A percentile compares a stretch with the other conserved stretches of the same genome.
These are phyloP conservation scores for Spheniscus mendiculus DNA, from an alignment of 2,113 vertebrate genomes.

Conservation along the genomic window DNA sequence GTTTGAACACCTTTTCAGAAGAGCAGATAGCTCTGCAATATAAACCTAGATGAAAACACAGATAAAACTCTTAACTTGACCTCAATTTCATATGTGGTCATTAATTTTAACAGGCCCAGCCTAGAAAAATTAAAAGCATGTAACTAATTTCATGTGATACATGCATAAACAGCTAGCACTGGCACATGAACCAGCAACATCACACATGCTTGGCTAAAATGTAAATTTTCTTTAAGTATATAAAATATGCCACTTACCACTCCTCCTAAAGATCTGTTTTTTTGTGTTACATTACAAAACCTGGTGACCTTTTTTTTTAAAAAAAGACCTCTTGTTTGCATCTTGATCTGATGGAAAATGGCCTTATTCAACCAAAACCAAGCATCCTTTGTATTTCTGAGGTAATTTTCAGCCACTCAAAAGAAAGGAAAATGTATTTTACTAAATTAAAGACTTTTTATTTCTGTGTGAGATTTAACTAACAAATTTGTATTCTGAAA, in stretches of 20 bases:
- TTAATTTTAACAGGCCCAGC: not conserved
- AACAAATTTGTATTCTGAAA: not conserved
- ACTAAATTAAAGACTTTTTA: not conserved
- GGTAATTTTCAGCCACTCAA: not conserved
- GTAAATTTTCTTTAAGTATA: not conserved
- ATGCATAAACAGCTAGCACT: not conserved
- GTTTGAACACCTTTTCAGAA: not conserved
- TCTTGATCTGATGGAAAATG: not conserved
- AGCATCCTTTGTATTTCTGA: not conserved
- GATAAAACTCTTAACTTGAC: not conserved
- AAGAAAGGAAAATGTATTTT: not conserved
- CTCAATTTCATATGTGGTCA: not conserved
- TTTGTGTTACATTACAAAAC: not conserved
- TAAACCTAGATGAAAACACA: not conserved
- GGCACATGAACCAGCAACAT: not conserved
- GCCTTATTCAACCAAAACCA: not conserved
- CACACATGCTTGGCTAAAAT: not conserved
- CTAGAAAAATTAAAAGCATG: not conserved
- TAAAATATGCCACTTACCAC: not conserved
- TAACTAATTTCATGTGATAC: not conserved
- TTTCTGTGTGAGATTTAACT: not conserved
- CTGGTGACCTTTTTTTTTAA: not conserved
- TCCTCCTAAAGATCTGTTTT: rapidly evolving
- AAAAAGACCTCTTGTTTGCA: not conserved
- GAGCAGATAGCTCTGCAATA: not conserved